Conservation (phyloP, 2,888 invertebrate genomes). For the Andrena marginata region DNA sequence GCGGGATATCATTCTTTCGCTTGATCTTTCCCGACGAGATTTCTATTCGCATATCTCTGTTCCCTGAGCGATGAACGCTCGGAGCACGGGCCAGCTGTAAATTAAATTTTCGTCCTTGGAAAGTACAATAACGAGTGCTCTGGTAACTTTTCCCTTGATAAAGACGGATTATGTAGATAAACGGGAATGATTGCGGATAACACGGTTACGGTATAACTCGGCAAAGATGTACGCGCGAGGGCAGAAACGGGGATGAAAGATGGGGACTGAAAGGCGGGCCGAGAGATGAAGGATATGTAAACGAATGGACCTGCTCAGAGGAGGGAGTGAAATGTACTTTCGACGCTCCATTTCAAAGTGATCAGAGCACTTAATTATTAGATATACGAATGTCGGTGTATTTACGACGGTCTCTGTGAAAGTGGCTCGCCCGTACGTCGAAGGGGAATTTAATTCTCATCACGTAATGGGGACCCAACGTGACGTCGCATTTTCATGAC, state of each 20-base stretch:
- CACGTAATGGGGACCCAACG: slow-evolving; percentile 65
- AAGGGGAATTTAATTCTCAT: slow-evolving; percentile 58
- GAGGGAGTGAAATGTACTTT: neutral
- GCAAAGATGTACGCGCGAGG: neutral
- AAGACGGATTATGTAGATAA: slow-evolving; percentile 25
- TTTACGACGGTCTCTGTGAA: slow-evolving; percentile 27
- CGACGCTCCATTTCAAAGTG: slow-evolving; percentile 12
- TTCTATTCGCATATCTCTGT: slow-evolving; percentile 1
- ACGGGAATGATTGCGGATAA: slow-evolving; percentile 32
- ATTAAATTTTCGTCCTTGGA: slow-evolving; percentile 36
- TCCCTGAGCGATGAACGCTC: slow-evolving; percentile 27
- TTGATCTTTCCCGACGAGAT: slow-evolving; percentile 18
- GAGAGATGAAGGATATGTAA: slow-evolving; percentile 18
- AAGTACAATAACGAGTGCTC: slow-evolving; percentile 21
- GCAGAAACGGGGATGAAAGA: neutral
- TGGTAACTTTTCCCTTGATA: slow-evolving; percentile 6
- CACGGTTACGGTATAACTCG: neutral
- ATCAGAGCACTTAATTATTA: slow-evolving; percentile 42
- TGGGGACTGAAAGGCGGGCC: neutral
- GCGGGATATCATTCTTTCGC: slow-evolving; percentile 1
- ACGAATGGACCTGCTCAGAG: neutral
- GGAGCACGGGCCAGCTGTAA: slow-evolving; percentile 13
- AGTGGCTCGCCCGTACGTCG: slow-evolving; percentile 28
- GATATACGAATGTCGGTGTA: slow-evolving; percentile 37
- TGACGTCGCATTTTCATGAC: slow-evolving; percentile 71